Conservation (phyloP, 2,797 vertebrate species). For the Sardinella longiceps region DNA sequence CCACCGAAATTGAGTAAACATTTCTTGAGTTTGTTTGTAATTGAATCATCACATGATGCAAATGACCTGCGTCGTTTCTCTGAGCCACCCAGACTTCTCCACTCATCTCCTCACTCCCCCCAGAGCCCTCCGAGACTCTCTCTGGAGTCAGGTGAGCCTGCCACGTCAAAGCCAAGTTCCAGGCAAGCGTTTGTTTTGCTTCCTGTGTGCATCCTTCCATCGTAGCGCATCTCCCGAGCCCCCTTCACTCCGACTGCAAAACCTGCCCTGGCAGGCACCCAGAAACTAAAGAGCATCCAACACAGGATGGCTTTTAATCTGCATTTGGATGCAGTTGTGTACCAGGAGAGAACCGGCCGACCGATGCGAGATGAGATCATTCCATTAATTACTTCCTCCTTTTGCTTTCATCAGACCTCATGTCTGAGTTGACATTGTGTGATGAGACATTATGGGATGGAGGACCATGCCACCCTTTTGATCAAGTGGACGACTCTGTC, state of each 20-base stretch:
- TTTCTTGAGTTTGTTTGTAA: not conserved
- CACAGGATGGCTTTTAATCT: slow-evolving; percentile 40
- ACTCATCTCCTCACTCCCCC: not conserved
- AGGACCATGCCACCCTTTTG: slow-evolving; percentile 42
- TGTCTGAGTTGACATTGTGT: slow-evolving; percentile 48
- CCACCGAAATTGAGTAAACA: not conserved
- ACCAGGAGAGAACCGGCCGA: slow-evolving; percentile 32
- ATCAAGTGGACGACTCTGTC: slow-evolving; percentile 41
- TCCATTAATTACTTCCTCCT: slow-evolving; percentile 56
- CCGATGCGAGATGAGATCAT: slow-evolving; percentile 49
- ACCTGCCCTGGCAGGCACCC: slow-evolving; percentile 25
- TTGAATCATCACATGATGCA: not conserved
- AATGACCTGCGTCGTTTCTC: not conserved
- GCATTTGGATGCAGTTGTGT: slow-evolving; percentile 36
- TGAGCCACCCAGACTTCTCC: not conserved
- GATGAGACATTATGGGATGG: slow-evolving; percentile 45
- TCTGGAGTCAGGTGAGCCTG: not conserved
- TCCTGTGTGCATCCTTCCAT: slow-evolving; percentile 11
- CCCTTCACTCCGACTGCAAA: not conserved
- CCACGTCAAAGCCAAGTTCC: not conserved
- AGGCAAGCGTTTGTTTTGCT: not conserved
- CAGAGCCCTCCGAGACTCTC: not conserved
- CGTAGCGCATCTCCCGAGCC: slow-evolving; percentile 9
- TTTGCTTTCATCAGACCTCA: slow-evolving; percentile 51
- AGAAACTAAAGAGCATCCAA: slow-evolving; percentile 29